Evolutionary conservation across 2,797 vertebrate genomes (phyloP), one percentile per base, ranked within the genome.

Genomic region (Coendou prehensilis): DNA sequence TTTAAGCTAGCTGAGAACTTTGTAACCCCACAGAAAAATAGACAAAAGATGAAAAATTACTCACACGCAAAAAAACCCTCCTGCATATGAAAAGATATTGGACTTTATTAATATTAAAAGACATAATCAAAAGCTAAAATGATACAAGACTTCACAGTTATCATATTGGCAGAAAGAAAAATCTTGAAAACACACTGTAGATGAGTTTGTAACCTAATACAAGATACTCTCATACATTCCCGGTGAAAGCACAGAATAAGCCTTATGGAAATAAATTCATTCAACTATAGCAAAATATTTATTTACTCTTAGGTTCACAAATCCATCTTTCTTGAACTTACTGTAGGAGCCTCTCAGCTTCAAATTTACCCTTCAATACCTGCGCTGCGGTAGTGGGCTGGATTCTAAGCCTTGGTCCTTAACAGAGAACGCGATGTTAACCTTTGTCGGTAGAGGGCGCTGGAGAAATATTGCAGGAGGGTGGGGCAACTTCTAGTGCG

Each of bases 391-490:
- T 52, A 13, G 63, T 3, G 18, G 64, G 50, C 50, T 6, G 41
- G 69, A 30, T n/a, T n/a, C 23, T 33, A 45, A 56, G 28, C n/a
- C 1, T 73, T 75, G 76, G 33, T 80, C n/a, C 63, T 59, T 26
- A 67, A 22, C 78, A 47, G 79, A 76, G 30, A 69, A 33, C n/a
- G 8, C 33, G 1, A 28, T 64, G 59, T 17, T 54, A 22, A 47
- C 5, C n/a, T 69, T 91, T 23, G 87, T 73, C 94, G 57, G 90
- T 78, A 97, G 97, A 96, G 95, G 93, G 96, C 78, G 45, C 92
- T 5, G 5, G 84, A 78, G 61, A 80, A 91, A 85, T 87, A 57
- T 1, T 54, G 56, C 37, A 15, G 50, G 79, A 87, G 37, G 64
- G 63, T 50, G 75, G 94, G 96, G 63, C 80, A 57, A 2, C 47